phyloP scores from a whole-genome alignment of 2,797 vertebrate species.

The Manis crassicaudata region DNA sequence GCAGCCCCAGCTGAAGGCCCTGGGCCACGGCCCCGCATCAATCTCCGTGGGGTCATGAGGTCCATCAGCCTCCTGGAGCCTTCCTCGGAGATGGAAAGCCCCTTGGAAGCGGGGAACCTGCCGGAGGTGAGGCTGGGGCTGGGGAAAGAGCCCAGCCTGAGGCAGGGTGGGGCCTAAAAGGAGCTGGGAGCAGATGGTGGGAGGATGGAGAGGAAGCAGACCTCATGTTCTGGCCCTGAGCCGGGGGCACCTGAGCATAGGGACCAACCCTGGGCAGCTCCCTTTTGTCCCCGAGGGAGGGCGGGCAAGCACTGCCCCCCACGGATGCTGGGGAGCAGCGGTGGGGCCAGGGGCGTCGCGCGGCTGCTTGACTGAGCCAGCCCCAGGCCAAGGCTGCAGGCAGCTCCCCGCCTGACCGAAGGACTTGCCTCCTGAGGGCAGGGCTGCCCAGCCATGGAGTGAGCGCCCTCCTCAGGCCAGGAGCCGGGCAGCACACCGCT shows the following conservation, averaged over 20 bases:
- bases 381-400: background rate
- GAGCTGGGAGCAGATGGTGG: background rate
- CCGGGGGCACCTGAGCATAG: background rate
- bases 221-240: background rate
- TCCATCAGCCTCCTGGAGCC: constrained; percentile 92
- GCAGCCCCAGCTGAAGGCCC: background rate
- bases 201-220: background rate
- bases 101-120: background rate
- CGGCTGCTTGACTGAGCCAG: rapidly evolving
- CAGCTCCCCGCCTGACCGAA: background rate
- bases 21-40: constrained; percentile 90
- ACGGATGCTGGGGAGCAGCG: background rate
- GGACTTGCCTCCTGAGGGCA: background rate
- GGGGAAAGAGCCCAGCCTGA: background rate
- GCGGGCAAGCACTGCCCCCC: background rate
- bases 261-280: background rate
- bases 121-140: constrained; percentile 69
- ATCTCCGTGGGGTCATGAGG: constrained; percentile 95
- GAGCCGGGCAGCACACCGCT: background rate
- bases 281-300: background rate
- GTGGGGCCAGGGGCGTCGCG: no score
- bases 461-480: background rate
- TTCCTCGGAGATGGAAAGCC: background rate
- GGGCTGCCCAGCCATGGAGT: background rate
- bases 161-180: background rate